phyloP scores from a whole-genome alignment of 2,888 invertebrate genomes.

The Macrosiphum euphorbiae region DNA sequence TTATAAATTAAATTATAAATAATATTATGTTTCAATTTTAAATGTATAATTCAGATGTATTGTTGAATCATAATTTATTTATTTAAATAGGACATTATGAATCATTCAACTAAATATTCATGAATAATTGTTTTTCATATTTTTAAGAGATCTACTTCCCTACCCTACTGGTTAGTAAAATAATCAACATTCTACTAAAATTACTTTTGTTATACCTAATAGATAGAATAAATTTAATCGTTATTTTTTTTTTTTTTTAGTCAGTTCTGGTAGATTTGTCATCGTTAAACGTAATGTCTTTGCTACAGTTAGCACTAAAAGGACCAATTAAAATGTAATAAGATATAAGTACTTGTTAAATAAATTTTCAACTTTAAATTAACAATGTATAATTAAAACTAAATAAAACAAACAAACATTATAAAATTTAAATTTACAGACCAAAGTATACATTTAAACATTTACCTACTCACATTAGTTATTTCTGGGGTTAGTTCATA shows the following conservation, averaged over 20 bases:
- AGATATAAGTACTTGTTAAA: neutral
- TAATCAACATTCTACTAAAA: neutral
- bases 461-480: neutral
- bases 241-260: constrained; percentile 69
- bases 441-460: neutral
- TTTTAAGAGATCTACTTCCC: neutral
- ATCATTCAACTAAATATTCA: neutral
- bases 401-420: neutral
- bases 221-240: neutral
- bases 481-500: neutral
- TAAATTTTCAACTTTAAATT: neutral
- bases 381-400: neutral
- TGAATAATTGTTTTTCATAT: neutral
- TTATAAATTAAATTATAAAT: neutral
- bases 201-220: neutral
- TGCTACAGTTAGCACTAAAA: constrained; percentile 82
- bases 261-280: constrained; percentile 90
- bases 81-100: neutral
- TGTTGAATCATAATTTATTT: neutral
- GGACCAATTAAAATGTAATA: constrained; percentile 42
- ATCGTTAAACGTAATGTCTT: constrained; percentile 86
- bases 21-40: constrained; percentile 10
- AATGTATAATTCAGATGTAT: neutral
- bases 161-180: neutral
- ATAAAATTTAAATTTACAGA: neutral